Evolutionary conservation across 2,113 vertebrate species (phyloP), one percentile per base, ranked within the genome.

Genomic region (Aldabrachelys gigantea): DNA sequence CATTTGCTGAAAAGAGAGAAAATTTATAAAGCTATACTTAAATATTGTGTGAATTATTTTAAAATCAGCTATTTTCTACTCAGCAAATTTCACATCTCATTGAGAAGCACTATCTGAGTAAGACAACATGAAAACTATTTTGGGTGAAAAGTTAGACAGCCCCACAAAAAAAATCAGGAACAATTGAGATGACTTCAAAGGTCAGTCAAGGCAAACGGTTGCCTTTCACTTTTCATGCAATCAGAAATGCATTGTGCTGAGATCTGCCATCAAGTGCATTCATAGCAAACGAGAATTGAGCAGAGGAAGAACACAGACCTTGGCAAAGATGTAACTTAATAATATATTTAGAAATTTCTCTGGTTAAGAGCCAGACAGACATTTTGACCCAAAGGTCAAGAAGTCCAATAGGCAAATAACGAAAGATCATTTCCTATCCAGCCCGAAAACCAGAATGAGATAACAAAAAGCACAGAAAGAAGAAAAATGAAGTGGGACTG

Each of bases 191-290:
- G 25, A 88, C 79, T 80, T 53, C 47, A 92, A 94, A 94, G 27
- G 57, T 91, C 90, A 90, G n/a, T 80, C 83, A n/a, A 89, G 88
- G 80, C 17, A 89, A 96, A 89, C 57, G 35, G 38, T 10, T 93
- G 54, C 93, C 49, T 95, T 95, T 65, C 62, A 82, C 10, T 93
- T 95, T 81, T 82, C 27, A 50, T 76, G 72, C 69, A 91, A 92
- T 91, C 92, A 93, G 81, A 94, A 95, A 91, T 85, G 87, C n/a
- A 85, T 88, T 91, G 79, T 94, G 95, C 56, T 91, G 75, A 92
- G 96, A 91, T 78, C 3, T 88, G 44, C 5, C 54, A 91, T 91
- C 50, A 88, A 59, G 89, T 29, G 35, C 84, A 52, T 84, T 93
- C 83, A 52, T 75, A 82, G 80, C 91, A 82, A 85, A 54, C 12